phyloP scores from a whole-genome alignment of 2,888 invertebrate genomes.

The Chironomus riparius region DNA sequence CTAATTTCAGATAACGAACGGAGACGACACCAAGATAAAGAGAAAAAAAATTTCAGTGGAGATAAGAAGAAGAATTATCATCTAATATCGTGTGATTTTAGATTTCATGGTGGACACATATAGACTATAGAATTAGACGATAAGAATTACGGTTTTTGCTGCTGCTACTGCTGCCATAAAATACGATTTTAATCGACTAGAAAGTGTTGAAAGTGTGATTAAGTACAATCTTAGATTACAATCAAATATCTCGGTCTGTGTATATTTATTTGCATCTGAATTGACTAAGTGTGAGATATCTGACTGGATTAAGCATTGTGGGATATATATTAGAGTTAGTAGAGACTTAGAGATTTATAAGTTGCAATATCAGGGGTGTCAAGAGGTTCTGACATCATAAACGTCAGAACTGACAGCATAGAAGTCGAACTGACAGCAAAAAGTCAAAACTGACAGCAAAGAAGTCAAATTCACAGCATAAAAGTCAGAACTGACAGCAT shows the following conservation, averaged over 20 bases:
- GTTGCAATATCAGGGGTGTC: too few species aligned
- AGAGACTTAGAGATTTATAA: too few species aligned
- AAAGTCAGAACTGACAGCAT: too few species aligned
- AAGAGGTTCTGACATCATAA: too few species aligned
- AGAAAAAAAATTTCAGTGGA: not conserved
- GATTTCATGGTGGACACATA: not conserved
- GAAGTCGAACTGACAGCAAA: too few species aligned
- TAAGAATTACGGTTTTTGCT: not conserved
- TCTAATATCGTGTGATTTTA: not conserved
- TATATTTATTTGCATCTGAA: not conserved
- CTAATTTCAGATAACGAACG: not conserved
- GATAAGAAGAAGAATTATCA: not conserved
- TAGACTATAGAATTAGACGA: not conserved
- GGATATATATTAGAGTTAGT: too few species aligned
- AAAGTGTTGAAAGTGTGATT: constrained; percentile 18
- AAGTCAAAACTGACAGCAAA: too few species aligned
- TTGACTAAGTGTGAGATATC: not conserved
- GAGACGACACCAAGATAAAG: not conserved
- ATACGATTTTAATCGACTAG: too few species aligned
- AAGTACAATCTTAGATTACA: constrained; percentile 24
- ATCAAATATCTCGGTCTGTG: not conserved
- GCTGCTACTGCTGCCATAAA: not conserved
- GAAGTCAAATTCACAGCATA: too few species aligned
- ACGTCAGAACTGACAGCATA: too few species aligned
- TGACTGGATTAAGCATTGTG: too few species aligned